Percentiles rank a stretch among this genome's conserved stretches.
Evolutionary conservation across 1,140 invertebrate genomes (phyloP).

Genomic region (Orussus abietinus): DNA sequence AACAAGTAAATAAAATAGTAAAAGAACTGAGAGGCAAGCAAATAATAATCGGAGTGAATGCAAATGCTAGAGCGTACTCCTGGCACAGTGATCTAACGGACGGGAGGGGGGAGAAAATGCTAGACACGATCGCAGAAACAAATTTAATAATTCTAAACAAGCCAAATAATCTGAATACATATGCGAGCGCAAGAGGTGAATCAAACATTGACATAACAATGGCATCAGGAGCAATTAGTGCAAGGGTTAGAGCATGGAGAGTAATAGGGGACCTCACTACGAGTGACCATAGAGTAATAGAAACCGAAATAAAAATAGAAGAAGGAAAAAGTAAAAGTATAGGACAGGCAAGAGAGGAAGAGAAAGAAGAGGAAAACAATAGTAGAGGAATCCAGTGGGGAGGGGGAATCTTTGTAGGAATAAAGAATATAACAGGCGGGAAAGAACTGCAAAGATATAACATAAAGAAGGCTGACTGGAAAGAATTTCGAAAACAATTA

Average conservation of each 20-base stretch:
- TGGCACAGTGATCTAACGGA: slow-evolving; percentile 4
- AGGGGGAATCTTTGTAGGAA: background rate
- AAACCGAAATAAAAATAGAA: too few species aligned
- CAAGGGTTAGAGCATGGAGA: background rate
- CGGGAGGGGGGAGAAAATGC: background rate
- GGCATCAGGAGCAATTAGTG: background rate
- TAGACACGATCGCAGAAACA: slow-evolving; percentile 1
- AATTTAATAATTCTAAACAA: slow-evolving; percentile 3
- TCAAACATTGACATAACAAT: slow-evolving; percentile 7
- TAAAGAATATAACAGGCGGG: too few species aligned
- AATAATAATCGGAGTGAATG: slow-evolving; percentile 1
- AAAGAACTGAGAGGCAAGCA: slow-evolving; percentile 1
- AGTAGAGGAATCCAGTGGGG: background rate
- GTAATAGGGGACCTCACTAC: background rate
- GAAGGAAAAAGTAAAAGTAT: too few species aligned
- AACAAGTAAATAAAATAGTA: background rate
- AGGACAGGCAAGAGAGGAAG: too few species aligned
- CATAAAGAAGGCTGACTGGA: background rate
- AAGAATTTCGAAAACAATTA: background rate
- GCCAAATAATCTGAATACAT: background rate
- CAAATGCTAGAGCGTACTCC: slow-evolving; percentile 1
- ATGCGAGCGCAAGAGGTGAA: slow-evolving; percentile 2
- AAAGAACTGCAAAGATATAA: background rate
- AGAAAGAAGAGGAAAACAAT: too few species aligned
- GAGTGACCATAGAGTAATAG: background rate